These are phyloP conservation scores for Fissipunctia ypsillon DNA, from an alignment of 2,888 invertebrate species.

Conservation along the genomic window DNA sequence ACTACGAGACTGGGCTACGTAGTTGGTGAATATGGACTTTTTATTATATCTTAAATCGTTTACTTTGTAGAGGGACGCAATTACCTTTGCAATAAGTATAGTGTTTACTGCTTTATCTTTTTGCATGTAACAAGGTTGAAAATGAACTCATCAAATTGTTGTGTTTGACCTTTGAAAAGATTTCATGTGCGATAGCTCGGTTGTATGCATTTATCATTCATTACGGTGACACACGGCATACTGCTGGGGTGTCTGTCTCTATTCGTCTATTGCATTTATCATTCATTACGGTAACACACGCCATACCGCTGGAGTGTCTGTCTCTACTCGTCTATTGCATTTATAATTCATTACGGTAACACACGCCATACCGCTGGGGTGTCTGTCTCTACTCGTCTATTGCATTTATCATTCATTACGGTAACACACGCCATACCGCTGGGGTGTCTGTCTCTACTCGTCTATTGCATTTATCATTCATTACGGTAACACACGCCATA, in stretches of 20 bases:
- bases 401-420: no score
- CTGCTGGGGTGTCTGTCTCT: not conserved
- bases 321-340: not conserved
- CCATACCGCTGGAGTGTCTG: not conserved
- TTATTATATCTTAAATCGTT: not conserved
- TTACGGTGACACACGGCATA: no score
- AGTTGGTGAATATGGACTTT: slow-evolving; percentile 22
- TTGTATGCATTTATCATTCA: slow-evolving; percentile 37
- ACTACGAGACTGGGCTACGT: slow-evolving; percentile 59
- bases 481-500: no score
- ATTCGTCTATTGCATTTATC: not conserved
- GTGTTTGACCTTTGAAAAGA: slow-evolving; percentile 51
- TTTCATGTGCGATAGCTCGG: slow-evolving; percentile 54
- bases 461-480: not conserved
- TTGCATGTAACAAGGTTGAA: slow-evolving; percentile 55
- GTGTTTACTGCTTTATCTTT: slow-evolving; percentile 45
- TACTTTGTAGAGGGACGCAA: slow-evolving; percentile 9
- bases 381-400: not conserved
- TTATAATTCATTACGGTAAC: no score
- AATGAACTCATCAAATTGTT: slow-evolving; percentile 50
- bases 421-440: no score
- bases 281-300: no score
- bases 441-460: not conserved
- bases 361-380: not conserved
- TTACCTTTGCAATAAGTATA: slow-evolving; percentile 17